A percentile compares a stretch with the other conserved stretches of the same genome.
These are phyloP conservation scores for Myripristis jacobus DNA, from an alignment of 2,797 vertebrate genomes.

Conservation along the genomic window DNA sequence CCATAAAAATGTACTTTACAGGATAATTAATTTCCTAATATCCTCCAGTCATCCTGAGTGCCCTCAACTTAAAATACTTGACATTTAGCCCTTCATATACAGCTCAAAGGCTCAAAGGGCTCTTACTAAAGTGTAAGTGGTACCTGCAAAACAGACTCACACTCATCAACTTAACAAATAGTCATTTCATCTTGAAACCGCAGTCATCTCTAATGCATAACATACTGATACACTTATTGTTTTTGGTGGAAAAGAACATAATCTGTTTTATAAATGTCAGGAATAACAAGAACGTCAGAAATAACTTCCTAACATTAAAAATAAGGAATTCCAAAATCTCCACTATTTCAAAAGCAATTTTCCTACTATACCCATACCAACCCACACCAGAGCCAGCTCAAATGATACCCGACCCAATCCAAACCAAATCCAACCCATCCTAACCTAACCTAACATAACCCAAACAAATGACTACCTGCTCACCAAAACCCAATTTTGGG, in stretches of 20 bases:
- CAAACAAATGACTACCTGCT: too few species aligned
- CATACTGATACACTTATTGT: not conserved
- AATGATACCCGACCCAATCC: too few species aligned
- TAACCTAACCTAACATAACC: too few species aligned
- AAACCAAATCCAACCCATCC: too few species aligned
- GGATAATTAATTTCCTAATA: conserved; percentile 88
- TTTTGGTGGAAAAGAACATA: too few species aligned
- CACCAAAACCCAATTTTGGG: too few species aligned
- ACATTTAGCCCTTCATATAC: conserved; percentile 79
- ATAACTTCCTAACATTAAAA: not conserved
- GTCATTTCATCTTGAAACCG: not conserved
- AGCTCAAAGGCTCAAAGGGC: conserved; percentile 60
- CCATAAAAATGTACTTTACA: conserved; percentile 81
- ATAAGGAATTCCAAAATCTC: not conserved
- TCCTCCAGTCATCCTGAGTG: conserved; percentile 84
- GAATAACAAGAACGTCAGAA: not conserved
- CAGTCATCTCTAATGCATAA: not conserved
- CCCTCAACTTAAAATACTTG: conserved; percentile 85
- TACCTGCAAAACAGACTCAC: conserved; percentile 39
- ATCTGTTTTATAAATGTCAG: not conserved
- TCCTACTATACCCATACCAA: not conserved
- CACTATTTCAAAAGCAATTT: not conserved
- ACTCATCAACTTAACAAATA: conserved; percentile 16
- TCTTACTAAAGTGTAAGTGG: conserved; percentile 34
- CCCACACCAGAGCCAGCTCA: too few species aligned